Conservation (phyloP, 2,888 invertebrate species). For the Leistus spinibarbis region DNA sequence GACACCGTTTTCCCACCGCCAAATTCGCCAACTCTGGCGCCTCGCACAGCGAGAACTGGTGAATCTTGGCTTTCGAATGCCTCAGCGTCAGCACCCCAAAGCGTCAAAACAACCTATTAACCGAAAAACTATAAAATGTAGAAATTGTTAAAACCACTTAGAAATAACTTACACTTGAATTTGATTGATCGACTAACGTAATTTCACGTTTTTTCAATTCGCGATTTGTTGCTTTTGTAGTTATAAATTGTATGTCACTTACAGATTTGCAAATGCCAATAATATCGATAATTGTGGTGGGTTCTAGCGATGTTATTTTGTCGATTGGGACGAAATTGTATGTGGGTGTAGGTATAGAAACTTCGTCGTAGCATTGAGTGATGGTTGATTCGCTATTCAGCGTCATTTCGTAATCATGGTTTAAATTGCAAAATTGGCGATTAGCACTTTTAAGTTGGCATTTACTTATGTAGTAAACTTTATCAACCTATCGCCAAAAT, state of each 20-base stretch:
- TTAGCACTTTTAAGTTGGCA: conserved; percentile 92
- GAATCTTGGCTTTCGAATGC: conserved; percentile 77
- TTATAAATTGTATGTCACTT: conserved; percentile 74
- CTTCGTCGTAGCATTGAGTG: conserved; percentile 61
- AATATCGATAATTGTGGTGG: conserved; percentile 81
- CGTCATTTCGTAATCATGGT: conserved; percentile 97
- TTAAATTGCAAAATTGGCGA: conserved; percentile 80
- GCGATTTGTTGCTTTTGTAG: conserved; percentile 74
- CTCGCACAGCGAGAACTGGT: conserved; percentile 87
- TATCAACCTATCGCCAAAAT: conserved; percentile 65
- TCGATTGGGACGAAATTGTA: conserved; percentile 80
- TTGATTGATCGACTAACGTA: conserved; percentile 82
- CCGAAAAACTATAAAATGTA: conserved; percentile 28
- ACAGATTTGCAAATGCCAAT: conserved; percentile 83
- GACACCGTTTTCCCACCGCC: conserved; percentile 78
- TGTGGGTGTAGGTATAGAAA: conserved; percentile 73
- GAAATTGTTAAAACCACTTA: conserved; percentile 49
- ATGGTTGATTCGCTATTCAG: conserved; percentile 75
- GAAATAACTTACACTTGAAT: conserved; percentile 65
- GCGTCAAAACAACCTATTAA: conserved; percentile 73
- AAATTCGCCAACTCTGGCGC: conserved; percentile 84
- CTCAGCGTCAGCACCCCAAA: conserved; percentile 92
- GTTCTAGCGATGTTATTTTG: conserved; percentile 69
- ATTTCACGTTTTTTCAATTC: conserved; percentile 91
- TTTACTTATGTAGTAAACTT: conserved; percentile 86